These are phyloP conservation scores for Urocitellus parryii DNA, from an alignment of 2,113 vertebrate genomes.

Conservation along the genomic window DNA sequence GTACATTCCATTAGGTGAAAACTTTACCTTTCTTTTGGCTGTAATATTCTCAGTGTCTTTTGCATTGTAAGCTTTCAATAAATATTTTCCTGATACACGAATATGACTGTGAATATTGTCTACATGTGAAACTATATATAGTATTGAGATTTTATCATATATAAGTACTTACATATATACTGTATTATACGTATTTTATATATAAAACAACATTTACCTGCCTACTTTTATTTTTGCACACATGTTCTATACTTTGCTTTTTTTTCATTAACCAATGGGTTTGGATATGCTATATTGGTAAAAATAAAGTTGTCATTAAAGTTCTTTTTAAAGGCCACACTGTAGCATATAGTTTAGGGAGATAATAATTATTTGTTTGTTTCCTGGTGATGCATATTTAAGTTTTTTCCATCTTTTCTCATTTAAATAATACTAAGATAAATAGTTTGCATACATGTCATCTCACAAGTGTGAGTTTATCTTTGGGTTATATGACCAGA, in stretches of 20 bases:
- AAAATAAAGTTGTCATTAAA: not conserved
- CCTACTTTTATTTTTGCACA: not conserved
- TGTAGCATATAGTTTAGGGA: not conserved
- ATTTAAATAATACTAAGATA: not conserved
- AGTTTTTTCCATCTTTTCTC: not conserved
- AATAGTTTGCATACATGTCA: not conserved
- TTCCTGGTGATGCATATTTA: not conserved
- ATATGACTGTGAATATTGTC: not conserved
- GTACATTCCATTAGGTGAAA: not conserved
- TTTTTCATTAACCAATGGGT: not conserved
- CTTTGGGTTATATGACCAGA: not conserved
- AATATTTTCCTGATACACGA: not conserved
- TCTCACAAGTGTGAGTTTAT: not conserved
- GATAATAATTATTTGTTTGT: not conserved
- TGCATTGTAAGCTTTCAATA: not conserved
- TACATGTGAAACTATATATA: not conserved
- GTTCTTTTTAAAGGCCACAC: not conserved
- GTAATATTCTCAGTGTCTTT: not conserved
- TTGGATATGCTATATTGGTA: not conserved
- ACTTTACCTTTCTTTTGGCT: not conserved
- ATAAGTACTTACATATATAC: not conserved
- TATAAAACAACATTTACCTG: not conserved
- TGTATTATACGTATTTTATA: not conserved
- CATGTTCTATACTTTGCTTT: not conserved
- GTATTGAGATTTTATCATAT: not conserved